These are phyloP conservation scores for Euura saliciscinereae DNA, from an alignment of 1,140 invertebrate species.

Conservation along the genomic window DNA sequence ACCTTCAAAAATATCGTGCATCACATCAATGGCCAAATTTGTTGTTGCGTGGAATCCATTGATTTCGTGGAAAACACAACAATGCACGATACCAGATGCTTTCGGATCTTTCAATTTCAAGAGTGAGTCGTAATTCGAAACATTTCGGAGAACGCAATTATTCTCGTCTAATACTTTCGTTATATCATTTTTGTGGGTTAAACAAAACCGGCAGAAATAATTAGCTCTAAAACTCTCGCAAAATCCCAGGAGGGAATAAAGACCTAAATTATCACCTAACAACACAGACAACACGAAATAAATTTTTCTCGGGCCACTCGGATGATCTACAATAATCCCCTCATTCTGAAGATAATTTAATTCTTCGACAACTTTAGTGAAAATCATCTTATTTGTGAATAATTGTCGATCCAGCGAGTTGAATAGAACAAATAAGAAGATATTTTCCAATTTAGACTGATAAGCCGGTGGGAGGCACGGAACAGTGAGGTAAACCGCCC, in stretches of 20 bases:
- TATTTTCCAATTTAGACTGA: constrained; percentile 29
- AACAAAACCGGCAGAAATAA: constrained; percentile 39
- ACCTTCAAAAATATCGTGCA: constrained; percentile 43
- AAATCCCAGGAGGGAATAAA: constrained; percentile 39
- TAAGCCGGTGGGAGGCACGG: constrained; percentile 31
- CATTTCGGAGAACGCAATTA: constrained; percentile 28
- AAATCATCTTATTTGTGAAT: constrained; percentile 30
- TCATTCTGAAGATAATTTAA: constrained; percentile 30
- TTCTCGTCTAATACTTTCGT: constrained; percentile 23
- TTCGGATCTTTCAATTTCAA: constrained; percentile 11
- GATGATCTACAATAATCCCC: constrained; percentile 29
- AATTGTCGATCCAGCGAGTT: constrained; percentile 32
- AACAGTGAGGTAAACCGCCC: constrained; percentile 34
- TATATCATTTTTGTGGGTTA: constrained; percentile 24
- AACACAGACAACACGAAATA: constrained; percentile 34
- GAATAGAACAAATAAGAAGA: constrained; percentile 36
- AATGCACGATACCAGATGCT: constrained; percentile 24
- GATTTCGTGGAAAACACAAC: constrained; percentile 25
- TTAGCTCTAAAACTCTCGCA: constrained; percentile 36
- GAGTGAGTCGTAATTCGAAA: constrained; percentile 17
- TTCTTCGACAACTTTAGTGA: constrained; percentile 31
- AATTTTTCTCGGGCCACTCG: constrained; percentile 20
- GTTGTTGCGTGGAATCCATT: constrained; percentile 35
- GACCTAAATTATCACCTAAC: constrained; percentile 43
- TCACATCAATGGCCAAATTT: constrained; percentile 37